Evolutionary conservation across 2,888 invertebrate species (phyloP), one percentile per base, ranked within the genome.

Genomic region (Charanyca ferruginea): DNA sequence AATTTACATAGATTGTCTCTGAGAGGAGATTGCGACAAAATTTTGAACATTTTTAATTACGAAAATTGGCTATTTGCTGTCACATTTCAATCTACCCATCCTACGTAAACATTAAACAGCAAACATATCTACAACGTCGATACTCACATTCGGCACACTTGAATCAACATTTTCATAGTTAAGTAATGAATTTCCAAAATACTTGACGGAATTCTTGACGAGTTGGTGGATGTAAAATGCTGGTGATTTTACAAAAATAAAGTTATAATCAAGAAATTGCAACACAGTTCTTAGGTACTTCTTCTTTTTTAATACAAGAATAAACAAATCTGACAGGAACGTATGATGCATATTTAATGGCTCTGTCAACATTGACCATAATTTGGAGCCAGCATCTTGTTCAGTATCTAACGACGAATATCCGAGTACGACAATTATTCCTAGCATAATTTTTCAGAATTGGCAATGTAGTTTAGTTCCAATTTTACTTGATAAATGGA

Each of bases 311-410:
- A 32, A 9, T n/a, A 48, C 47, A 28, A 38, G 22, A 38, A 35
- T 48, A 20, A 49, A 38, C 28, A 44, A 73, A 65, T 73, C 42
- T 9, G n/a, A 7, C 53, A 32, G 49, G 48, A 66, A 35, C 42
- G 48, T 55, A 45, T 63, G 55, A 59, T 69, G 64, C 51, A 68
- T 72, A 71, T 75, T 66, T 59, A 73, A 62, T 68, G 45, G 60
- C 42, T 45, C 22, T 35, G 55, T 28, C 55, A 64, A 44, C 44
- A 73, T 58, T 42, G 41, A 48, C 66, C 68, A 58, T 18, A 52
- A 69, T 61, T 66, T 48, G 64, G n/a, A n/a, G 55, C 44, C 25
- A 25, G 13, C 38, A 8, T 32, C 22, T 23, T n/a, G 20, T 25
- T 13, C 47, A 41, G 28, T 51, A 16, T 2, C 16, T 16, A 55